Evolutionary conservation across 2,113 vertebrate genomes (phyloP).

Genomic region (Heteronetta atricapilla): DNA sequence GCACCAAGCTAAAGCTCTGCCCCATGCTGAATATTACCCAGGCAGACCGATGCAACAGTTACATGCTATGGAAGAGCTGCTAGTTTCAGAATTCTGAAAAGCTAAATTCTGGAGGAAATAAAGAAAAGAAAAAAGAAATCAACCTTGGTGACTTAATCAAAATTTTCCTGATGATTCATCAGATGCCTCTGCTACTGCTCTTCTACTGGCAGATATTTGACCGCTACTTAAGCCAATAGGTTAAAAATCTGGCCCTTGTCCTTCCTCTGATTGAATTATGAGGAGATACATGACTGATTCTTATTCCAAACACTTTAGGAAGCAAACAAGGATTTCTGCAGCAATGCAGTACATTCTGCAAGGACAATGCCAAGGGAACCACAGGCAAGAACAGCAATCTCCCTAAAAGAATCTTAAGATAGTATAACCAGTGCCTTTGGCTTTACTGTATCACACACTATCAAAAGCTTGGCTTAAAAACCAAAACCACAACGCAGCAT

Average conservation of each 20-base stretch:
- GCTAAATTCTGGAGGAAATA: background rate
- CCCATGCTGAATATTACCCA: background rate
- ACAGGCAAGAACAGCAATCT: background rate
- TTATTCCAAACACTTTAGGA: background rate
- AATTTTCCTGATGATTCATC: background rate
- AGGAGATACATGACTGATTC: background rate
- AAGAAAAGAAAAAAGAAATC: background rate
- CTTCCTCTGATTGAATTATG: constrained; percentile 16
- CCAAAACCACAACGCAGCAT: background rate
- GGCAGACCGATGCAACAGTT: background rate
- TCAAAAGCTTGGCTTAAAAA: constrained; percentile 5
- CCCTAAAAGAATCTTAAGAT: background rate
- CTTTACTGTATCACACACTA: background rate
- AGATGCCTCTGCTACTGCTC: background rate
- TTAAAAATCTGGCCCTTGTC: background rate
- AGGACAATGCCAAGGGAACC: background rate
- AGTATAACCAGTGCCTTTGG: background rate
- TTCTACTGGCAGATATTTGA: background rate
- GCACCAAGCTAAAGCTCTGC: background rate
- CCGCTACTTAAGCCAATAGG: background rate
- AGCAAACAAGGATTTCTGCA: constrained; percentile 11
- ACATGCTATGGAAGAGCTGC: background rate
- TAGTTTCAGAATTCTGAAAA: background rate
- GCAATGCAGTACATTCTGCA: constrained; percentile 7
- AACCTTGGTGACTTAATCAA: background rate